phyloP scores from a whole-genome alignment of 2,113 vertebrate species.

The Tauraco erythrolophus region DNA sequence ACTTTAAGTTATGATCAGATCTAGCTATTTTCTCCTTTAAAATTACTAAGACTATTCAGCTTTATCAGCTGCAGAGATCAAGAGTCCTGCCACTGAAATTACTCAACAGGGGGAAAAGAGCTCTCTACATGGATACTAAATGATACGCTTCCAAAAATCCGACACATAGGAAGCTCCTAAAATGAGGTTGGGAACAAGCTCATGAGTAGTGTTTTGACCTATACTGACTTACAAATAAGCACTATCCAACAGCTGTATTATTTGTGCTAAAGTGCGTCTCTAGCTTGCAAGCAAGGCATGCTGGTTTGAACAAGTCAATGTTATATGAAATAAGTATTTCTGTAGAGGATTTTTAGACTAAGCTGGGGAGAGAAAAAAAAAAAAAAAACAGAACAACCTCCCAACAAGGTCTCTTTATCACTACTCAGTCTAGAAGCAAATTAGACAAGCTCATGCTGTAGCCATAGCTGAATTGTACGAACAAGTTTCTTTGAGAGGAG shows the following conservation, averaged over 20 bases:
- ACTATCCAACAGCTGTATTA: background rate
- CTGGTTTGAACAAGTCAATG: conserved; percentile 10
- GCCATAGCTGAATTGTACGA: background rate
- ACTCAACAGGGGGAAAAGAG: background rate
- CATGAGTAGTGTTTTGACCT: background rate
- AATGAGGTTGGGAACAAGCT: background rate
- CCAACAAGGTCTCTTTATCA: conserved; percentile 7
- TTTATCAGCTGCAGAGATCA: background rate
- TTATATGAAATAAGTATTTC: conserved; percentile 2
- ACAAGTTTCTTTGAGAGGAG: background rate
- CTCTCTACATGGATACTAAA: background rate
- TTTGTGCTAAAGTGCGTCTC: background rate
- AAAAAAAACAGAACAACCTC: background rate
- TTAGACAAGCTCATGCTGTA: conserved; percentile 22
- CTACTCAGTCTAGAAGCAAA: conserved; percentile 1
- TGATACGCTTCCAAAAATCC: background rate
- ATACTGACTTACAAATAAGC: background rate
- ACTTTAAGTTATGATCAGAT: background rate
- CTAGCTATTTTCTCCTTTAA: background rate
- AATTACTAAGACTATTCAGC: background rate
- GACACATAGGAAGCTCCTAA: background rate
- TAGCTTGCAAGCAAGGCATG: background rate
- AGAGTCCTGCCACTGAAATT: background rate
- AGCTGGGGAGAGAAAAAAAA: background rate
- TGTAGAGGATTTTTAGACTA: conserved; percentile 17